phyloP scores from a whole-genome alignment of 2,888 invertebrate species.

The Sesia apiformis region DNA sequence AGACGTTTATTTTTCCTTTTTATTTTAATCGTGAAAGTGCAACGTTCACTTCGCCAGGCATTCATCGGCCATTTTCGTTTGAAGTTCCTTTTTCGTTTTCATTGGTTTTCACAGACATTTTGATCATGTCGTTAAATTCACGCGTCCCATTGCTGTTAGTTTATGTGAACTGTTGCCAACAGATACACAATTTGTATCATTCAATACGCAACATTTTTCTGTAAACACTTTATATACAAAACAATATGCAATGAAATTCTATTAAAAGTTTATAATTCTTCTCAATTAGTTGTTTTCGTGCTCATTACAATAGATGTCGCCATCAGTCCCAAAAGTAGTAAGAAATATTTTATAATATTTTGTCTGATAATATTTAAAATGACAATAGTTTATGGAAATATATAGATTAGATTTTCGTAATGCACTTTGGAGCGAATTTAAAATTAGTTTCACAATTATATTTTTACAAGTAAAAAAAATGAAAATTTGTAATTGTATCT shows the following conservation, averaged over 20 bases:
- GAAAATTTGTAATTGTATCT: no score
- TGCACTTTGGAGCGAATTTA: no score
- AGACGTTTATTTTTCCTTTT: slow-evolving; percentile 49
- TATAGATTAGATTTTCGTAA: no score
- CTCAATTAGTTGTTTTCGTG: slow-evolving; percentile 16
- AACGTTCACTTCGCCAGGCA: slow-evolving; percentile 63
- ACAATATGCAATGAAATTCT: neutral
- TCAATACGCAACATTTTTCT: neutral
- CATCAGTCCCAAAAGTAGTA: slow-evolving; percentile 24
- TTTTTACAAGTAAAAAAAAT: no score
- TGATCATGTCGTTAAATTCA: slow-evolving; percentile 43
- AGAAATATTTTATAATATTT: no score
- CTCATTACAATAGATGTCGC: slow-evolving; percentile 60
- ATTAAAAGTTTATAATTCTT: neutral
- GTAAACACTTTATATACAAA: neutral
- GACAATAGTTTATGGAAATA: no score
- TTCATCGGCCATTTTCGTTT: slow-evolving; percentile 62
- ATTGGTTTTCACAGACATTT: slow-evolving; percentile 60
- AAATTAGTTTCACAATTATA: no score
- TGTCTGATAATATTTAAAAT: no score
- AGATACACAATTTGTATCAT: neutral
- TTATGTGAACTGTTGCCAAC: neutral
- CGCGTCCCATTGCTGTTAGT: slow-evolving; percentile 1
- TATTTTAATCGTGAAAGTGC: slow-evolving; percentile 69
- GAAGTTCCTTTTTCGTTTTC: slow-evolving; percentile 58